Evolutionary conservation across 2,797 vertebrate genomes (phyloP).

Genomic region (Rousettus madagascariensis): DNA sequence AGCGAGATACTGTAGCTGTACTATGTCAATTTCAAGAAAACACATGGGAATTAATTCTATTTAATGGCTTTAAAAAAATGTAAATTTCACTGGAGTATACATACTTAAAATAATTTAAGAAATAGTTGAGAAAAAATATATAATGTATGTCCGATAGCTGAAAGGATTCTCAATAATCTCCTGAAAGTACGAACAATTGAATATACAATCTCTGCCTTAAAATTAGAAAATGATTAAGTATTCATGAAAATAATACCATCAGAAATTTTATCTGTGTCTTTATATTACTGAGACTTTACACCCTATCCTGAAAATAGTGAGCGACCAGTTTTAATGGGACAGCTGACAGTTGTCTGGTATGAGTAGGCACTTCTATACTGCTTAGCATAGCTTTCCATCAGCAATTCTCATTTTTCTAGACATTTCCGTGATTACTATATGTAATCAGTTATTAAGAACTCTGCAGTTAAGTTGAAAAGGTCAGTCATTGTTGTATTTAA

Average conservation of each 20-base stretch:
- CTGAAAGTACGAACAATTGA: not conserved
- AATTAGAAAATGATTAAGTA: conserved; percentile 46
- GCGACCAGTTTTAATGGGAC: not conserved
- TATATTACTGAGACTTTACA: not conserved
- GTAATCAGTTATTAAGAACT: conserved; percentile 18
- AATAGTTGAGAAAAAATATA: not conserved
- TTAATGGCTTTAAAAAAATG: conserved; percentile 26
- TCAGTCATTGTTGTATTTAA: conserved; percentile 40
- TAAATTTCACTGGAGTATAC: not conserved
- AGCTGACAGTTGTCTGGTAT: not conserved
- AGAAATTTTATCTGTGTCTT: not conserved
- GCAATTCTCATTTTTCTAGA: conserved; percentile 18
- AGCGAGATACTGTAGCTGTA: not conserved
- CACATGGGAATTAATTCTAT: not conserved
- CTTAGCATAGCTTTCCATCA: not conserved
- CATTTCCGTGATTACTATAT: conserved; percentile 20
- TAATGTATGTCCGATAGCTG: not conserved
- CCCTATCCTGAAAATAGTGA: not conserved
- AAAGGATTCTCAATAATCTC: not conserved
- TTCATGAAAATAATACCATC: not conserved
- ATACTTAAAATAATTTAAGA: conserved; percentile 24
- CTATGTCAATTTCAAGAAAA: not conserved
- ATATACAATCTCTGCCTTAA: not conserved
- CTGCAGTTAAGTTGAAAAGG: conserved; percentile 26
- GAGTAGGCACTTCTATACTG: conserved; percentile 13